These are phyloP conservation scores for Halictus ligatus DNA, from an alignment of 2,888 invertebrate genomes.

Conservation along the genomic window DNA sequence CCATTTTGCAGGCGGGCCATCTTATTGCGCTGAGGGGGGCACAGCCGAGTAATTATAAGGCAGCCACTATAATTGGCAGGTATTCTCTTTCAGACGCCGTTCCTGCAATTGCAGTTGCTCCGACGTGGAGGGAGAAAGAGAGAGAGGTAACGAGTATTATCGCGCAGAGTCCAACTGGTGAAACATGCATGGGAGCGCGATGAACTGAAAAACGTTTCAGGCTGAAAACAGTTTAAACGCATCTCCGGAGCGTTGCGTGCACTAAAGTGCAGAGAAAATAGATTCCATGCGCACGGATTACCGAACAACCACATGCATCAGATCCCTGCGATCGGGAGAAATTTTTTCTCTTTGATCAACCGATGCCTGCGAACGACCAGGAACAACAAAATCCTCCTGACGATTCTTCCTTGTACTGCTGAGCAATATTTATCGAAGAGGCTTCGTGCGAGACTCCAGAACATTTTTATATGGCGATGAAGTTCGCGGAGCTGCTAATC, in stretches of 20 bases:
- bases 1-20: conserved; percentile 50
- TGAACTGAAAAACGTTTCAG: conserved; percentile 40
- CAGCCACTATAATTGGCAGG: conserved; percentile 58
- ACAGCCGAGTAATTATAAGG: conserved; percentile 64
- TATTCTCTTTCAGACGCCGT: conserved; percentile 21
- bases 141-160: not conserved
- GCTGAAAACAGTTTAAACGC: conserved; percentile 18
- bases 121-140: not conserved
- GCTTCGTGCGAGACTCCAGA: not conserved
- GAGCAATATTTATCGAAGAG: not conserved
- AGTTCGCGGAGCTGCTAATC: not conserved
- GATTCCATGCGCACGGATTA: not conserved
- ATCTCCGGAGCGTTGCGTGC: not conserved
- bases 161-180: conserved; percentile 22
- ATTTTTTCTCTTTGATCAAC: not conserved
- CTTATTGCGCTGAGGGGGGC: conserved; percentile 51
- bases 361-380: not conserved
- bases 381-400: not conserved
- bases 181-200: conserved; percentile 55
- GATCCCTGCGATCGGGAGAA: not conserved
- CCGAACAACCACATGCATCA: not conserved
- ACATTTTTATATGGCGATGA: not conserved
- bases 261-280: not conserved
- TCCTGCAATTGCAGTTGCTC: conserved; percentile 27
- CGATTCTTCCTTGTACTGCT: not conserved